Conservation (phyloP, 2,113 vertebrate genomes). For the Ceyx melanurus region DNA sequence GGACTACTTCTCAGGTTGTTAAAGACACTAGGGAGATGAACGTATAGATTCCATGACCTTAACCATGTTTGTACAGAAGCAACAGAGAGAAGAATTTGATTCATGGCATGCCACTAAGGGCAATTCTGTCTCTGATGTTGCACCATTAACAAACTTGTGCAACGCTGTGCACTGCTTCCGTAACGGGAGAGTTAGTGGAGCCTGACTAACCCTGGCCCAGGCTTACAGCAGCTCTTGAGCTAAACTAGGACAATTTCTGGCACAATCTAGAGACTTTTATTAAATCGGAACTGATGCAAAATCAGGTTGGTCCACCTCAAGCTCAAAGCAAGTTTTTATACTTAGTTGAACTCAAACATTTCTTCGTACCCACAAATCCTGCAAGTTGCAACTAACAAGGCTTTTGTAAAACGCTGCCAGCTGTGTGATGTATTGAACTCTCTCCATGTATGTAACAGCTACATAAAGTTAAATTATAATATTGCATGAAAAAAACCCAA, state of each 20-base stretch:
- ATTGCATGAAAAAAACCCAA: background rate
- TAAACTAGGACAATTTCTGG: slow-evolving; percentile 9
- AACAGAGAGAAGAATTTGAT: background rate
- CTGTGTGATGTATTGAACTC: background rate
- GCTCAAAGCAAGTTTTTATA: slow-evolving; percentile 5
- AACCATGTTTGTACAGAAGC: background rate
- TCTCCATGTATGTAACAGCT: background rate
- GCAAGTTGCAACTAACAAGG: background rate
- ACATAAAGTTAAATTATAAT: background rate
- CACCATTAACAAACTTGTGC: background rate
- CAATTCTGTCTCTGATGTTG: background rate
- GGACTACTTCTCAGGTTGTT: background rate
- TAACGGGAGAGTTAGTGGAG: background rate
- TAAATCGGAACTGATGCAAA: background rate
- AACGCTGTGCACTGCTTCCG: background rate
- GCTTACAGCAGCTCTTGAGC: background rate
- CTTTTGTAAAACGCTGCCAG: background rate
- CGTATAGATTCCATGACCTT: background rate
- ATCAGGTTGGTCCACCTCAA: background rate
- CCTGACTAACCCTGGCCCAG: slow-evolving; percentile 13
- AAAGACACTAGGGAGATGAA: background rate
- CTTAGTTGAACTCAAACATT: slow-evolving; percentile 20
- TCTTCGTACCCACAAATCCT: background rate
- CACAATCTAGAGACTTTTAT: background rate
- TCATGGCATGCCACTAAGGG: background rate